These are phyloP conservation scores for Zaprionus tsacasi DNA, from an alignment of 1,140 invertebrate species.

Conservation along the genomic window DNA sequence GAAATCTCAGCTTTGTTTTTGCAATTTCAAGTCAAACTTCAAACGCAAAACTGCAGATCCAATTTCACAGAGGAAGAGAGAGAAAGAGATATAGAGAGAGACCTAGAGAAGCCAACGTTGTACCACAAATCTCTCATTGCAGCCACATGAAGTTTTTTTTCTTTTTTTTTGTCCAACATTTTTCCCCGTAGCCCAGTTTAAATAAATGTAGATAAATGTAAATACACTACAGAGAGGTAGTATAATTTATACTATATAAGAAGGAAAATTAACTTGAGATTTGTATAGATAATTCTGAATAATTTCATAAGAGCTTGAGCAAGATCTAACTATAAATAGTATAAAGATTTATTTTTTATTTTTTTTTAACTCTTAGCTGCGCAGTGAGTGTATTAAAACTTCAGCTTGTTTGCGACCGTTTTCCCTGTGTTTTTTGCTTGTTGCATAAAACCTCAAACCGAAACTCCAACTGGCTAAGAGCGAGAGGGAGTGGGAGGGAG, in stretches of 20 bases:
- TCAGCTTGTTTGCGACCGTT: too few species aligned
- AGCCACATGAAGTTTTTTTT: slow-evolving; percentile 29
- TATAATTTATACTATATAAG: not conserved
- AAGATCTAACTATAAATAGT: too few species aligned
- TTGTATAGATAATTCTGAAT: too few species aligned
- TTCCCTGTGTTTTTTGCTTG: slow-evolving; percentile 33
- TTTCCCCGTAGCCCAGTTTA: not conserved
- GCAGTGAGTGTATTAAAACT: slow-evolving; percentile 22
- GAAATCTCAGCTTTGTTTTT: slow-evolving; percentile 71
- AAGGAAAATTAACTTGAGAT: not conserved
- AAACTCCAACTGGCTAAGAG: slow-evolving; percentile 43
- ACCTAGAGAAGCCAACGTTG: slow-evolving; percentile 22
- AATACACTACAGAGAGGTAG: slow-evolving; percentile 12
- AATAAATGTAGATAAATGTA: slow-evolving; percentile 7
- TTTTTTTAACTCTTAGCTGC: not conserved
- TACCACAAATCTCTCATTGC: slow-evolving; percentile 78
- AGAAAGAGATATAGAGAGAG: not conserved
- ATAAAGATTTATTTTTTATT: too few species aligned
- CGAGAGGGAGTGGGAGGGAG: not conserved
- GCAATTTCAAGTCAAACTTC: slow-evolving; percentile 67
- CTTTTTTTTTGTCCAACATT: slow-evolving; percentile 5
- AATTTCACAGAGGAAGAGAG: slow-evolving; percentile 55
- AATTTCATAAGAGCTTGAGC: not conserved
- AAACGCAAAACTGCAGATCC: slow-evolving; percentile 51
- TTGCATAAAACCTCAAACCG: slow-evolving; percentile 41